Percentiles rank a stretch among this genome's conserved stretches.
These are phyloP conservation scores for Tenthredo scrophulariae DNA, from an alignment of 2,888 invertebrate genomes.

Conservation along the genomic window DNA sequence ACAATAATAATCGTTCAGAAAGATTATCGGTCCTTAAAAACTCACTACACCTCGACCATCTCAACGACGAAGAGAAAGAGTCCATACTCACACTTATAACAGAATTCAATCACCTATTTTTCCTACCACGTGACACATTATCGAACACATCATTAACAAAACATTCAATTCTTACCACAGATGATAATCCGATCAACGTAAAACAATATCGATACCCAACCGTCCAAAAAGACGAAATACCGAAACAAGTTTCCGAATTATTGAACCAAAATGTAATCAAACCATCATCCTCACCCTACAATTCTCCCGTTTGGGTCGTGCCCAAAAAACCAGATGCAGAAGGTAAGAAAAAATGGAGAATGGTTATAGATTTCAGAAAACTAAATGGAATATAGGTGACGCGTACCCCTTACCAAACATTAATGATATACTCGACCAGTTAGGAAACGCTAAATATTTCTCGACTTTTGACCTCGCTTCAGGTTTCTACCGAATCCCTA, in stretches of 20 bases:
- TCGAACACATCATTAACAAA: too few species aligned
- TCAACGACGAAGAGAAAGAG: neutral
- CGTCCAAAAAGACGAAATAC: neutral
- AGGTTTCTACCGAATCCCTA: too few species aligned
- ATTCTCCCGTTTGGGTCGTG: slow-evolving; percentile 53
- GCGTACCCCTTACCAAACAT: too few species aligned
- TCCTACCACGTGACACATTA: neutral
- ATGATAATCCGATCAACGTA: neutral
- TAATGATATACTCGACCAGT: too few species aligned
- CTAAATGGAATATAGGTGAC: too few species aligned
- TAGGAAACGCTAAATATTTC: too few species aligned
- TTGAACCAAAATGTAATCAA: neutral
- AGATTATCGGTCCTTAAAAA: neutral
- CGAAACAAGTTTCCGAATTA: neutral
- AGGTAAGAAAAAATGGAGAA: too few species aligned
- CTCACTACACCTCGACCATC: neutral
- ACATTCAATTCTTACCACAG: neutral
- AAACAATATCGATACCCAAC: slow-evolving; percentile 8
- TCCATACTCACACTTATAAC: neutral
- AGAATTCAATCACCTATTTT: neutral
- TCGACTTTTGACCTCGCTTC: too few species aligned
- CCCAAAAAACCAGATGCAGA: too few species aligned
- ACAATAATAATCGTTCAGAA: neutral
- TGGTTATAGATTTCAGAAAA: too few species aligned
- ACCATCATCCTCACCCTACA: slow-evolving; percentile 7